phyloP scores from a whole-genome alignment of 2,888 invertebrate species.

The Caenorhabditis sinica region DNA sequence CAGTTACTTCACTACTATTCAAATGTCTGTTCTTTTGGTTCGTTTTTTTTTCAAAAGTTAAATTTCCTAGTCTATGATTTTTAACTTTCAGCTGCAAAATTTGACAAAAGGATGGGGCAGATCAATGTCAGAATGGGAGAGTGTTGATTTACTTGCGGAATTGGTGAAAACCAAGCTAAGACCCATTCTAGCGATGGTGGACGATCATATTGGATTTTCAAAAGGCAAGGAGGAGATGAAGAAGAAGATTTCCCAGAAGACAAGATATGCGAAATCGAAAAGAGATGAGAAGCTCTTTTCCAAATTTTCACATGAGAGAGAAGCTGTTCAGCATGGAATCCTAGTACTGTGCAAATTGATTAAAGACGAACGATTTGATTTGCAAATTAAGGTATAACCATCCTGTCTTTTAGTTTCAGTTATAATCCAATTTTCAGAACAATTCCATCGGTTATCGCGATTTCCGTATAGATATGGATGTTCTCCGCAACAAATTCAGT shows the following conservation, averaged over 20 bases:
- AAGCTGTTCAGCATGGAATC: conserved; percentile 61
- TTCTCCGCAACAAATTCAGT: conserved; percentile 60
- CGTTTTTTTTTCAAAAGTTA: background rate
- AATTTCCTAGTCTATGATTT: background rate
- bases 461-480: conserved; percentile 69
- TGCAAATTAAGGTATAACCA: conserved; percentile 63
- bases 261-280: conserved; percentile 61
- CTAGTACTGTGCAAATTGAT: conserved; percentile 57
- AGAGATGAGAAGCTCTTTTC: conserved; percentile 63
- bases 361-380: conserved; percentile 68
- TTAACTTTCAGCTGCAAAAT: conserved; percentile 53
- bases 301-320: conserved; percentile 59
- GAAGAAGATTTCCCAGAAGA: conserved; percentile 61
- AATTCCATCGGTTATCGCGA: conserved; percentile 74
- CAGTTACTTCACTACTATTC: conserved; percentile 57
- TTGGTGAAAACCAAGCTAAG: conserved; percentile 54
- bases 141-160: conserved; percentile 41
- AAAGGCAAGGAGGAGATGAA: conserved; percentile 67
- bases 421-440: conserved; percentile 45
- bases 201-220: conserved; percentile 65
- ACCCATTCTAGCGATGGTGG: conserved; percentile 60
- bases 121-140: conserved; percentile 55
- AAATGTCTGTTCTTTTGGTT: conserved; percentile 55
- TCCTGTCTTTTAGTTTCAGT: background rate
- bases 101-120: conserved; percentile 42